Evolutionary conservation across 2,888 invertebrate species (phyloP).

Genomic region (Osmoderma eremita): DNA sequence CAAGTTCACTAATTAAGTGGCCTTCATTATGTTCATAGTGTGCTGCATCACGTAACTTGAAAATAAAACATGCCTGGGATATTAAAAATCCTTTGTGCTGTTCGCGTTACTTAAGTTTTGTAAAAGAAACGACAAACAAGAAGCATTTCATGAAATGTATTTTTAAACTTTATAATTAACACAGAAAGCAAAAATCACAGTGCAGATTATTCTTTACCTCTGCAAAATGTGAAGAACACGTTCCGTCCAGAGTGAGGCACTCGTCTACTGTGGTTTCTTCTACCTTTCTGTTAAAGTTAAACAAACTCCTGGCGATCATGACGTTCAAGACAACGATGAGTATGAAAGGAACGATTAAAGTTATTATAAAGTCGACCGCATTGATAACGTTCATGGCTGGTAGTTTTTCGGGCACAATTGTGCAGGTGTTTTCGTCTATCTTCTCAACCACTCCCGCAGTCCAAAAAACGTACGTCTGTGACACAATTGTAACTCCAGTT

Average conservation of each 20-base stretch:
- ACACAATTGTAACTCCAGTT: slow-evolving; percentile 61
- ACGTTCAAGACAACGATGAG: slow-evolving; percentile 73
- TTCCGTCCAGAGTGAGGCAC: slow-evolving; percentile 52
- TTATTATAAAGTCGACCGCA: slow-evolving; percentile 70
- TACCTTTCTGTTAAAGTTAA: slow-evolving; percentile 64
- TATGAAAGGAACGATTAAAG: slow-evolving; percentile 70
- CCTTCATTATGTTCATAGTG: too few species aligned
- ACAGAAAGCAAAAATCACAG: too few species aligned
- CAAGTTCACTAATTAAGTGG: too few species aligned
- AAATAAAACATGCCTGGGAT: too few species aligned
- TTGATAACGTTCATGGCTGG: slow-evolving; percentile 68
- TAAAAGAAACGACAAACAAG: too few species aligned
- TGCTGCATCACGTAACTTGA: too few species aligned
- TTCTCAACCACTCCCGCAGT: slow-evolving; percentile 57
- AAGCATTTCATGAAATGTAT: too few species aligned
- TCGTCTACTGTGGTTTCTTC: slow-evolving; percentile 57
- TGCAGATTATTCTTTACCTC: too few species aligned
- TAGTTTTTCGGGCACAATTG: slow-evolving; percentile 65
- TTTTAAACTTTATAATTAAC: too few species aligned
- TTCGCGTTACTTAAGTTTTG: too few species aligned
- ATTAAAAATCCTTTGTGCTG: too few species aligned
- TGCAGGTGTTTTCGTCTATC: slow-evolving; percentile 61
- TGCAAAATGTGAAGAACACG: too few species aligned
- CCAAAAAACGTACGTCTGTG: slow-evolving; percentile 59
- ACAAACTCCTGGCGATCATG: slow-evolving; percentile 69